Evolutionary conservation across 2,888 invertebrate species (phyloP).

Genomic region (Aspidiotus destructor): DNA sequence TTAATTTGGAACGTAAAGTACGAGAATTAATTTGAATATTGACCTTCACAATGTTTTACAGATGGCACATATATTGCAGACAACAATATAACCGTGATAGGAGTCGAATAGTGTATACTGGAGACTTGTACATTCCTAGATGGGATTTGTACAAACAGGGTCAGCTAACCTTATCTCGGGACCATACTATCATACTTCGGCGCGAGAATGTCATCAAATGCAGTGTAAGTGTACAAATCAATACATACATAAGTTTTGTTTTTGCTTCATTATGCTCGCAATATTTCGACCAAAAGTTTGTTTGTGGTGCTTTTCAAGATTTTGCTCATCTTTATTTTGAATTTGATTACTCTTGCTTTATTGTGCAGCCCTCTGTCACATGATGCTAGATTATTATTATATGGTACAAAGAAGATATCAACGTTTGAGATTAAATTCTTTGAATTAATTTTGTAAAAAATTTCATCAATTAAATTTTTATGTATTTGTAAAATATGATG

Average conservation of each 20-base stretch:
- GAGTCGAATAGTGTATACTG: slow-evolving; percentile 42
- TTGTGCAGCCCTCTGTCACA: too few species aligned
- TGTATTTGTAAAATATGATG: too few species aligned
- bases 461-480: too few species aligned
- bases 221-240: slow-evolving; percentile 30
- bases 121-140: slow-evolving; percentile 36
- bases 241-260: not conserved
- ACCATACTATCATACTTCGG: slow-evolving; percentile 1
- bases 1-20: not conserved
- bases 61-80: slow-evolving; percentile 47
- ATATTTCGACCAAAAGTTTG: too few species aligned
- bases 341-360: too few species aligned
- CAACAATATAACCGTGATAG: slow-evolving; percentile 44
- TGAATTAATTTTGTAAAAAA: too few species aligned
- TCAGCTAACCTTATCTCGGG: slow-evolving; percentile 32
- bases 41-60: slow-evolving; percentile 38
- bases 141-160: slow-evolving; percentile 37
- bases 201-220: slow-evolving; percentile 27
- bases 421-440: too few species aligned
- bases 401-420: too few species aligned
- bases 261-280: too few species aligned
- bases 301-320: too few species aligned
- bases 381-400: too few species aligned
- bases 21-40: slow-evolving; percentile 23
- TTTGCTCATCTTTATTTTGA: too few species aligned